Percentiles rank a stretch among this genome's conserved stretches.
Conservation (phyloP, 2,888 invertebrate genomes). For the Caradrina clavipalpis region DNA sequence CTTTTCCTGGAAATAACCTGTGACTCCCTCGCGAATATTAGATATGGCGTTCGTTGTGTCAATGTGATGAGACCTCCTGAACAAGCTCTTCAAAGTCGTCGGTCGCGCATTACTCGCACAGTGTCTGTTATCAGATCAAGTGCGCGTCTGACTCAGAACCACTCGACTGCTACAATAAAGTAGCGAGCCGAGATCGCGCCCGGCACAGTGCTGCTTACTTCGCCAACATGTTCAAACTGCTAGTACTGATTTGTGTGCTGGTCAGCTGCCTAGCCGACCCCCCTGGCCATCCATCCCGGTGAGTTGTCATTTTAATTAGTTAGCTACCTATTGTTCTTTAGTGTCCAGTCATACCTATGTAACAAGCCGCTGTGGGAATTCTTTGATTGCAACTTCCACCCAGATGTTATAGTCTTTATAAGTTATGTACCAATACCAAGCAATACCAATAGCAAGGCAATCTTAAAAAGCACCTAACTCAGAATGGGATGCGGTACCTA, state of each 20-base stretch:
- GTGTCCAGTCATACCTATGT: not conserved
- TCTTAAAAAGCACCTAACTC: not conserved
- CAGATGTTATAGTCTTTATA: too few relatives aligned
- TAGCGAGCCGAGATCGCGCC: not conserved
- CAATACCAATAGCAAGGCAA: too few relatives aligned
- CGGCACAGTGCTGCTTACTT: conserved; percentile 16
- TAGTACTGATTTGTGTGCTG: conserved; percentile 38
- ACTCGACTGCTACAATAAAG: conserved; percentile 44
- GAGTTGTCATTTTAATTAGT: conserved; percentile 2
- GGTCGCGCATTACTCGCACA: not conserved
- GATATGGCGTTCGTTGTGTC: not conserved
- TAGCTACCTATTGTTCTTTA: not conserved
- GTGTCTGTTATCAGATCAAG: conserved; percentile 31
- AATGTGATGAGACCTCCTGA: conserved; percentile 30
- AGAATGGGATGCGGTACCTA: too few relatives aligned
- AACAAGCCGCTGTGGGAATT: not conserved
- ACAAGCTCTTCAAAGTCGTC: not conserved
- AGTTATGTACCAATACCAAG: too few relatives aligned
- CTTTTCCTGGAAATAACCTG: conserved; percentile 15
- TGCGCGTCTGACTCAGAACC: conserved; percentile 37
- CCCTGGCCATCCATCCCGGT: conserved; percentile 13
- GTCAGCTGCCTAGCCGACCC: conserved; percentile 26
- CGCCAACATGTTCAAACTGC: conserved; percentile 43
- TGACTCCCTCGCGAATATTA: not conserved
- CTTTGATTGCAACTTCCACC: too few relatives aligned